Evolutionary conservation across 2,113 vertebrate genomes (phyloP).

Genomic region (Indicator indicator): DNA sequence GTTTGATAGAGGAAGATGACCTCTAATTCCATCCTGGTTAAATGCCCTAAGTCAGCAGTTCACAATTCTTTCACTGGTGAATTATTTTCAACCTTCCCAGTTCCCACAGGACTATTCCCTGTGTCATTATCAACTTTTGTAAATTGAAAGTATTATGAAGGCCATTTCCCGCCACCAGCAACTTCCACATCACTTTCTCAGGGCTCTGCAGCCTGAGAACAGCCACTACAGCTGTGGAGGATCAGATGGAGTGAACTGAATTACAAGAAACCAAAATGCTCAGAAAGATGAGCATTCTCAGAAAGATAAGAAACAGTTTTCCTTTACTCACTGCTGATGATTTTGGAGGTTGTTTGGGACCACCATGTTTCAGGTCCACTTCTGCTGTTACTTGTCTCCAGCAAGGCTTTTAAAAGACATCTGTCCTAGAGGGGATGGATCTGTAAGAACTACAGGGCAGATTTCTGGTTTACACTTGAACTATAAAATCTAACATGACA

Average conservation of each 20-base stretch:
- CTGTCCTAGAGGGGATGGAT: neutral
- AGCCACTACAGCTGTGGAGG: accelerated
- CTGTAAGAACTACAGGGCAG: neutral
- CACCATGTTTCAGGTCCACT: neutral
- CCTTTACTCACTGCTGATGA: neutral
- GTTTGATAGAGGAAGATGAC: conserved; percentile 11
- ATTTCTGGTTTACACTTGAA: neutral
- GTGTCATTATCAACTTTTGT: conserved; percentile 6
- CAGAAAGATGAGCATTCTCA: neutral
- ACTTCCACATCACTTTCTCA: conserved; percentile 32
- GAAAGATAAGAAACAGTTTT: neutral
- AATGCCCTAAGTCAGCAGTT: conserved; percentile 20
- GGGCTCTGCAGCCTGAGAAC: neutral
- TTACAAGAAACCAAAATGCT: neutral
- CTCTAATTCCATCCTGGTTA: conserved; percentile 48
- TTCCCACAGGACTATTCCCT: conserved; percentile 49
- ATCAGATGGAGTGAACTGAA: neutral
- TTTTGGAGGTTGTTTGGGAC: neutral
- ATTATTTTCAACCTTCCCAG: neutral
- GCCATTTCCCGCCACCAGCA: conserved; percentile 46
- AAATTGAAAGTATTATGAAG: conserved; percentile 50
- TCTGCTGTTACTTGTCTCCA: neutral
- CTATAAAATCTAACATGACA: neutral
- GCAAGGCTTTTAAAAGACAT: accelerated
- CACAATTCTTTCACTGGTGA: neutral